These are phyloP conservation scores for Isurus oxyrinchus DNA, from an alignment of 2,113 vertebrate genomes.

Conservation along the genomic window DNA sequence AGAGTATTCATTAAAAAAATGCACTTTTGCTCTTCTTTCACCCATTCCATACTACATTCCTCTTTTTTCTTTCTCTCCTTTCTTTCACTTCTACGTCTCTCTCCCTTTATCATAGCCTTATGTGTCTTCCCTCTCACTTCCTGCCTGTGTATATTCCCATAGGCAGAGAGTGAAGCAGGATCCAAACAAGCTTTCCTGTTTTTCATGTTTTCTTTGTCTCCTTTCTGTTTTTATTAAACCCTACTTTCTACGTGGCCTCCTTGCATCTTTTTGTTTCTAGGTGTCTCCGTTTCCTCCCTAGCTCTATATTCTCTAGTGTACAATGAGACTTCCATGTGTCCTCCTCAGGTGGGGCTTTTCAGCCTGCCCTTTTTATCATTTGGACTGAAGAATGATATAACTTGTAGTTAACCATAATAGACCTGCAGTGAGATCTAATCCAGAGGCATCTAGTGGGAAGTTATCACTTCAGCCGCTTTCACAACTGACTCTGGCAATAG, in stretches of 20 bases:
- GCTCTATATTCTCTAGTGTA: background rate
- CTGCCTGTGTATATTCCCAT: background rate
- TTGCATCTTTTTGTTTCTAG: background rate
- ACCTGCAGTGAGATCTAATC: background rate
- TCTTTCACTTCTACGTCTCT: background rate
- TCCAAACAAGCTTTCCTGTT: background rate
- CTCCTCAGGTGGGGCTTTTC: background rate
- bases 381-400: background rate
- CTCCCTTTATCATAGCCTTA: too few species aligned
- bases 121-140: background rate
- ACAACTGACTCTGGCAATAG: background rate
- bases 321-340: background rate
- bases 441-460: slow-evolving; percentile 11
- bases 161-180: background rate
- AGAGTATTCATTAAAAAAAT: background rate
- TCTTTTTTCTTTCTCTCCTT: background rate
- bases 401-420: background rate
- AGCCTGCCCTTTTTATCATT: background rate
- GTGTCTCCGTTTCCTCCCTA: background rate
- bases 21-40: background rate
- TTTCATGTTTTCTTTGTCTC: background rate
- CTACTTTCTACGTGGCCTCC: background rate
- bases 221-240: background rate
- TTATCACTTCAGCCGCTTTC: background rate
- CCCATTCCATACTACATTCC: background rate